Evolutionary conservation across 2,888 invertebrate genomes (phyloP).

Genomic region (Polylopha cassiicola): DNA sequence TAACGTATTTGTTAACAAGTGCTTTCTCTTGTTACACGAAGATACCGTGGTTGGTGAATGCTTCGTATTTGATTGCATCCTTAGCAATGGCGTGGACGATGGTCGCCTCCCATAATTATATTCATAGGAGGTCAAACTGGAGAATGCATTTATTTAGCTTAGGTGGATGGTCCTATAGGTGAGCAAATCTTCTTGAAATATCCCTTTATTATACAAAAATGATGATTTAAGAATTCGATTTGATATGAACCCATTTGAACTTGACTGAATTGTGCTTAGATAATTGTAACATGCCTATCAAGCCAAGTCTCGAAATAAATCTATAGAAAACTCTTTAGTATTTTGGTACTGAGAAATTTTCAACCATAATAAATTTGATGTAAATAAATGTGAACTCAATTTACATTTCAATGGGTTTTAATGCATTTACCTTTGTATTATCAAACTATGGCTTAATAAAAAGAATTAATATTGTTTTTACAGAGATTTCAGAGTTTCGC

Average conservation of each 20-base stretch:
- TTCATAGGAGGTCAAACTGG: conserved; percentile 86
- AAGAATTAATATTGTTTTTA: no score
- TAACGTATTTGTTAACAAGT: conserved; percentile 49
- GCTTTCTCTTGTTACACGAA: conserved; percentile 44
- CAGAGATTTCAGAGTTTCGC: conserved; percentile 86
- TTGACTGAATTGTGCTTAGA: no score
- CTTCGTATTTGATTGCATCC: conserved; percentile 50
- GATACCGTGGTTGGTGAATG: conserved; percentile 41
- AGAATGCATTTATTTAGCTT: conserved; percentile 88
- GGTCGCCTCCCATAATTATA: conserved; percentile 85
- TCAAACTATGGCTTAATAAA: no score
- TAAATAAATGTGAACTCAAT: no score
- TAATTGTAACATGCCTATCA: no score
- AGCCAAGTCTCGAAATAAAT: no score
- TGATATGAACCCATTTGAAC: no score
- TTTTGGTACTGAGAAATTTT: no score
- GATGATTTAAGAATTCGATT: conserved; percentile 1
- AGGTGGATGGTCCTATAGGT: conserved; percentile 81
- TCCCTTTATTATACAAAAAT: neutral
- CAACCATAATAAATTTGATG: no score
- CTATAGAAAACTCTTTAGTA: no score
- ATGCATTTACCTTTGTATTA: neutral
- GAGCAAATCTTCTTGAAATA: conserved; percentile 16
- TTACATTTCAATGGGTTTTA: no score
- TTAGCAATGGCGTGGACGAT: conserved; percentile 77